Percentiles rank a stretch among this genome's conserved stretches.
These are phyloP conservation scores for Catocala fraxini DNA, from an alignment of 2,888 invertebrate genomes.

Conservation along the genomic window DNA sequence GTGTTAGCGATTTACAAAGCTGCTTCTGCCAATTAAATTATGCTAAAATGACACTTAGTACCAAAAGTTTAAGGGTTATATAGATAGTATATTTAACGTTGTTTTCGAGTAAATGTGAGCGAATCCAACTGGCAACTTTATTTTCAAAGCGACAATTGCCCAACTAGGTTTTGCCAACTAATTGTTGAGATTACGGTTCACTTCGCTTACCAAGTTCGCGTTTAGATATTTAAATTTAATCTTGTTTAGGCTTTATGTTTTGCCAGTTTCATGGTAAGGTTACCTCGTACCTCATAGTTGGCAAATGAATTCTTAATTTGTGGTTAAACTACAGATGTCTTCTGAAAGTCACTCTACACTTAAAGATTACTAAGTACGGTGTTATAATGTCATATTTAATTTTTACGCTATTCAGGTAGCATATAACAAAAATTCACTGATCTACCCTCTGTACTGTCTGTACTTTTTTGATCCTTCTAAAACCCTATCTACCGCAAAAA, in stretches of 20 bases:
- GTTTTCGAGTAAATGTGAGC: conserved; percentile 66
- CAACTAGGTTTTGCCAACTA: conserved; percentile 79
- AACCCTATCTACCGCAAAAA: too few species aligned
- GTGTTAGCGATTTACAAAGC: conserved; percentile 69
- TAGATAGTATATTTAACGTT: conserved; percentile 41
- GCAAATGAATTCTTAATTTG: conserved; percentile 3
- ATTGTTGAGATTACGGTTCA: conserved; percentile 80
- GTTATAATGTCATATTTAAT: too few species aligned
- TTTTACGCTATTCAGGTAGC: too few species aligned
- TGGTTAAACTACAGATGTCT: not conserved
- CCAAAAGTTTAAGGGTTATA: conserved; percentile 36
- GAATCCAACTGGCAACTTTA: conserved; percentile 76
- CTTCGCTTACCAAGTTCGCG: conserved; percentile 58
- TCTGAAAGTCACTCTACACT: too few species aligned
- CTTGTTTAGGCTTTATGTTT: conserved; percentile 42
- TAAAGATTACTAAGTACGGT: too few species aligned
- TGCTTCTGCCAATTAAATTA: conserved; percentile 28
- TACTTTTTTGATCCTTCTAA: too few species aligned
- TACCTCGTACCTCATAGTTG: conserved; percentile 3
- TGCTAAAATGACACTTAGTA: conserved; percentile 46
- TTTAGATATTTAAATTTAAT: conserved; percentile 64
- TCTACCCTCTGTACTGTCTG: too few species aligned
- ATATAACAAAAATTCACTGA: too few species aligned
- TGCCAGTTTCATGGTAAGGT: conserved; percentile 16
- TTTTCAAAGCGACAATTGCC: conserved; percentile 81